phyloP scores from a whole-genome alignment of 1,140 invertebrate genomes.

The Cyphomyrmex costatus region DNA sequence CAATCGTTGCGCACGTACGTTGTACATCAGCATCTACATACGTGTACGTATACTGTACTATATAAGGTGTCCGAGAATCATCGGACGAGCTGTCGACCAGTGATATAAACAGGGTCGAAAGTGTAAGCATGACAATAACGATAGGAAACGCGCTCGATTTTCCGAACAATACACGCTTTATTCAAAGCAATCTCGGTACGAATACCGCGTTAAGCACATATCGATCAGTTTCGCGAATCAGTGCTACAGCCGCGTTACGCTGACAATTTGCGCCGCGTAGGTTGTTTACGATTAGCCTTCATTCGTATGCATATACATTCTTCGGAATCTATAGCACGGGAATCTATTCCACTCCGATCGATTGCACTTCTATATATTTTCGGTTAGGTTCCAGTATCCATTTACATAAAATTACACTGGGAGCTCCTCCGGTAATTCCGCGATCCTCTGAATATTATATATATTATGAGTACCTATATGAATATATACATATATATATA shows the following conservation, averaged over 20 bases:
- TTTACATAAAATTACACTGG: conserved; percentile 22
- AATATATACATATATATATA: conserved; percentile 35
- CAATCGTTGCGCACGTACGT: conserved; percentile 73
- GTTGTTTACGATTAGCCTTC: conserved; percentile 47
- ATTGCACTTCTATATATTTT: conserved; percentile 48
- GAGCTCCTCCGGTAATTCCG: conserved; percentile 49
- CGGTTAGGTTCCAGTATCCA: conserved; percentile 13
- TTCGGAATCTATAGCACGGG: conserved; percentile 21
- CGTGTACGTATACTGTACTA: conserved; percentile 46
- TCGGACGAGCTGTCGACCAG: conserved; percentile 40
- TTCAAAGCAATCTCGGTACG: conserved; percentile 22
- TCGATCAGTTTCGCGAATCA: conserved; percentile 37
- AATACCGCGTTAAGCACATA: conserved; percentile 34
- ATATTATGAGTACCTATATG: conserved; percentile 49
- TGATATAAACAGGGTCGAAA: conserved; percentile 40
- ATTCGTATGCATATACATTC: conserved; percentile 37
- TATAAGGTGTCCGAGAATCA: conserved; percentile 31
- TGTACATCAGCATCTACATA: conserved; percentile 7
- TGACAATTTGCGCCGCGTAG: conserved; percentile 46
- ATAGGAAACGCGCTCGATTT: conserved; percentile 36
- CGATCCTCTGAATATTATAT: conserved; percentile 44
- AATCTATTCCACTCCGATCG: conserved; percentile 24
- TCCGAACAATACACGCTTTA: conserved; percentile 16
- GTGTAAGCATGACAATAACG: conserved; percentile 26
- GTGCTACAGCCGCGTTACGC: conserved; percentile 14